A percentile compares a stretch with the other conserved stretches of the same genome.
Conservation (phyloP, 2,888 invertebrate species). For the Chaetogeoica ovagalla region DNA sequence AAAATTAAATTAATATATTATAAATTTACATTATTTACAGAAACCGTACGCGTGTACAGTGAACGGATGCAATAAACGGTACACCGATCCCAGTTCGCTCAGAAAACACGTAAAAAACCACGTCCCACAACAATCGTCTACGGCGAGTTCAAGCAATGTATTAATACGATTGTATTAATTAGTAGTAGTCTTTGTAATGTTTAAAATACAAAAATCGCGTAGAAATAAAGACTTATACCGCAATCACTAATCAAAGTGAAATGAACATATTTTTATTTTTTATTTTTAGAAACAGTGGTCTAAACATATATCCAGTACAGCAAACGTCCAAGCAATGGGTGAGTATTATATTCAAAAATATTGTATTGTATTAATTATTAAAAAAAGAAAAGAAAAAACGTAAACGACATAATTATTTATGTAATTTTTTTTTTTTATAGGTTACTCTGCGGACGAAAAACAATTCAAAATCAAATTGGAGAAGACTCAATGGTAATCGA, state of each 20-base stretch:
- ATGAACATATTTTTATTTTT: neutral
- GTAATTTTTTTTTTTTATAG: neutral
- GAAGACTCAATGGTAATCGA: conserved; percentile 15
- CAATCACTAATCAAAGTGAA: neutral
- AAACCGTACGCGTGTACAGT: conserved; percentile 92
- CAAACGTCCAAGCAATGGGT: conserved; percentile 1
- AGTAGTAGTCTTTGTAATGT: neutral
- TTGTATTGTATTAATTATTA: neutral
- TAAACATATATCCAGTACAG: neutral
- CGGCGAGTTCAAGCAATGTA: conserved; percentile 11
- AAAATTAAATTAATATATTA: too few species aligned
- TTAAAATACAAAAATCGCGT: neutral
- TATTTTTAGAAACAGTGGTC: conserved; percentile 21
- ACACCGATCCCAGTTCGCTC: conserved; percentile 91
- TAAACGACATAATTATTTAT: too few species aligned
- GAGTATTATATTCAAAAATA: neutral
- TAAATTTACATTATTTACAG: conserved; percentile 61
- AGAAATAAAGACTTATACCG: neutral
- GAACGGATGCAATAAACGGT: conserved; percentile 83
- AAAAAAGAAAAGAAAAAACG: neutral
- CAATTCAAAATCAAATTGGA: conserved; percentile 31
- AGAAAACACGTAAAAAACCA: conserved; percentile 92
- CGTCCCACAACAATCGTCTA: conserved; percentile 56
- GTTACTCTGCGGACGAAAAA: conserved; percentile 16
- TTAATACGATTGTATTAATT: neutral